Percentiles rank a stretch among this genome's conserved stretches.
These are phyloP conservation scores for Tolmerus cingulatus DNA, from an alignment of 2,888 invertebrate species.

Conservation along the genomic window DNA sequence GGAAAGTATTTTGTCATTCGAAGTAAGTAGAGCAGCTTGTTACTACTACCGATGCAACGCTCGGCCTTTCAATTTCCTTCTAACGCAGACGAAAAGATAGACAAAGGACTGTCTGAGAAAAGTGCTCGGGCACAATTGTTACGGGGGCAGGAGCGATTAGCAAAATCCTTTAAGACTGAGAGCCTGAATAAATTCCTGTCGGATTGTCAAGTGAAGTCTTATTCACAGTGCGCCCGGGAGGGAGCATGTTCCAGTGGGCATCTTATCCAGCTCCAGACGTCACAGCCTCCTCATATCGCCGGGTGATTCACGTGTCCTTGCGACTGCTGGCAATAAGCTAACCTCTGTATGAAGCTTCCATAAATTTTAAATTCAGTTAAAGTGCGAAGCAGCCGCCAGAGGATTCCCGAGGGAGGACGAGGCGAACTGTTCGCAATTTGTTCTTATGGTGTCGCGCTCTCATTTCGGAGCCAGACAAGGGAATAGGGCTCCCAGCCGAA, in stretches of 20 bases:
- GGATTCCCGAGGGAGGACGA: neutral
- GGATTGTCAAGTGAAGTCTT: neutral
- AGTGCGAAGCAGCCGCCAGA: neutral
- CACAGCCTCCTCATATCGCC: neutral
- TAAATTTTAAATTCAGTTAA: constrained; percentile 13
- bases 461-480: neutral
- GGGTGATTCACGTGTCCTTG: neutral
- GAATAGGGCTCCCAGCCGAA: neutral
- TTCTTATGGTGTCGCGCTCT: constrained; percentile 12
- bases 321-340: neutral
- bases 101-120: neutral
- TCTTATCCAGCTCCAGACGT: neutral
- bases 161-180: neutral
- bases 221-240: neutral
- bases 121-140: neutral
- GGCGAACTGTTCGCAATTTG: neutral
- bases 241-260: neutral
- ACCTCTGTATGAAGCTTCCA: neutral
- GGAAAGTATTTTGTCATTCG: neutral
- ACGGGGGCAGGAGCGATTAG: neutral
- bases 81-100: neutral
- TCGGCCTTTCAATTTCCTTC: neutral
- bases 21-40: neutral
- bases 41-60: neutral
- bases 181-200: neutral